Conservation (phyloP, 1,140 invertebrate species). For the Hetaerina americana region DNA sequence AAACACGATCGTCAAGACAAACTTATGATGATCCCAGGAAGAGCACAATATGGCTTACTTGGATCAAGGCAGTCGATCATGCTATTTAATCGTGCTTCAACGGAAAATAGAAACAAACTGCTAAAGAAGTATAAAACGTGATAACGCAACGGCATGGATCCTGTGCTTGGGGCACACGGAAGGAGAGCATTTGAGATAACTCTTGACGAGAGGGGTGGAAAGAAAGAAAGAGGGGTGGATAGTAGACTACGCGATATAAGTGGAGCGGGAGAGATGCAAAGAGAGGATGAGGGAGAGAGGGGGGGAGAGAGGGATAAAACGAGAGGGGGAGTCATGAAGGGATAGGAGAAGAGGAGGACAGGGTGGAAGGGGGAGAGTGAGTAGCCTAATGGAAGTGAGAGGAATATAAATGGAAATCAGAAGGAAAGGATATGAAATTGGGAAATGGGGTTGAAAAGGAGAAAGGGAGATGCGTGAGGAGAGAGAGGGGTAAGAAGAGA, state of each 20-base stretch:
- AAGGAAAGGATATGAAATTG: background rate
- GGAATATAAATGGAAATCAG: background rate
- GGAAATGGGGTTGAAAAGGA: background rate
- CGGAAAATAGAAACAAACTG: too few relatives aligned
- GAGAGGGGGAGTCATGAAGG: background rate
- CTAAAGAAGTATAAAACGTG: too few relatives aligned
- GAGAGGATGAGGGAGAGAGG: background rate
- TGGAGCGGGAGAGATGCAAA: background rate
- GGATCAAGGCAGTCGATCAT: too few relatives aligned
- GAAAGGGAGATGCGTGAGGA: too few relatives aligned
- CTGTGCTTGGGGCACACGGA: too few relatives aligned
- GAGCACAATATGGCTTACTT: too few relatives aligned
- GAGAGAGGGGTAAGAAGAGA: too few relatives aligned
- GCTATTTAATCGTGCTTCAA: too few relatives aligned
- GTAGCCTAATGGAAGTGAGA: background rate
- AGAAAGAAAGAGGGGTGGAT: background rate
- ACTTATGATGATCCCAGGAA: too few relatives aligned
- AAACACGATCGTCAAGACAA: too few relatives aligned
- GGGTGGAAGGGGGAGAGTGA: background rate
- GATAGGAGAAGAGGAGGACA: background rate
- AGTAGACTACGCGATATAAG: background rate
- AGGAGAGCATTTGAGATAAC: too few relatives aligned
- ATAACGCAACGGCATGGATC: too few relatives aligned
- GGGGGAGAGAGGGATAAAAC: background rate
- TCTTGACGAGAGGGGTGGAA: background rate